Percentiles rank a stretch among this genome's conserved stretches.
These are phyloP conservation scores for Ictidomys tridecemlineatus DNA, from an alignment of 2,113 vertebrate species.

Conservation along the genomic window DNA sequence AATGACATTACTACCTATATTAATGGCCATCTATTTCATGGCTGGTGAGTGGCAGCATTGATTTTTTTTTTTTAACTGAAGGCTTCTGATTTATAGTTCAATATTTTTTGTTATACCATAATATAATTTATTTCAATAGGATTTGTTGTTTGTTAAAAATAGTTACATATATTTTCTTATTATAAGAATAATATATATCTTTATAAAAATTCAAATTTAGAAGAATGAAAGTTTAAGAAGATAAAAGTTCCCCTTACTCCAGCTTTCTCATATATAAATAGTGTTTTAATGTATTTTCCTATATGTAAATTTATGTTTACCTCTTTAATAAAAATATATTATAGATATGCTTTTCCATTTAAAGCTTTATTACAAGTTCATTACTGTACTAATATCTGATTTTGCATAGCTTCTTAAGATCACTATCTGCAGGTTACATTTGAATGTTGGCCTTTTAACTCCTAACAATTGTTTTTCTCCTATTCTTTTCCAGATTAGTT, in stretches of 20 bases:
- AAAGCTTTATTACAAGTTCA: background rate
- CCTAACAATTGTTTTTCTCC: constrained; percentile 35
- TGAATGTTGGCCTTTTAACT: background rate
- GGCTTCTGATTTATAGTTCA: constrained; percentile 52
- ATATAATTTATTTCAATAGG: constrained; percentile 22
- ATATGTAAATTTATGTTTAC: background rate
- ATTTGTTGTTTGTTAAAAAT: constrained; percentile 17
- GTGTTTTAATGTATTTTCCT: background rate
- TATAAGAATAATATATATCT: background rate
- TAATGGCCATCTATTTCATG: background rate
- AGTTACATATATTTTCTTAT: constrained; percentile 2
- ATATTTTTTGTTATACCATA: background rate
- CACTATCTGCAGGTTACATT: background rate
- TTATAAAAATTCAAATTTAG: constrained; percentile 54
- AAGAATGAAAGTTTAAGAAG: constrained; percentile 20
- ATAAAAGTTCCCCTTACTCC: background rate
- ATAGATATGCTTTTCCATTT: background rate
- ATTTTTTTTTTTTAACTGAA: constrained; percentile 3
- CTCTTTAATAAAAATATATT: background rate
- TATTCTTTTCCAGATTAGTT: constrained; percentile 62
- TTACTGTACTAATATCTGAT: background rate
- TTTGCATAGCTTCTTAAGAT: background rate
- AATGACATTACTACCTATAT: background rate
- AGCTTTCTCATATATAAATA: background rate
- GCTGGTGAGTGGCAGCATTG: background rate